These are phyloP conservation scores for Mythimna vitellina DNA, from an alignment of 2,888 invertebrate species.

Conservation along the genomic window DNA sequence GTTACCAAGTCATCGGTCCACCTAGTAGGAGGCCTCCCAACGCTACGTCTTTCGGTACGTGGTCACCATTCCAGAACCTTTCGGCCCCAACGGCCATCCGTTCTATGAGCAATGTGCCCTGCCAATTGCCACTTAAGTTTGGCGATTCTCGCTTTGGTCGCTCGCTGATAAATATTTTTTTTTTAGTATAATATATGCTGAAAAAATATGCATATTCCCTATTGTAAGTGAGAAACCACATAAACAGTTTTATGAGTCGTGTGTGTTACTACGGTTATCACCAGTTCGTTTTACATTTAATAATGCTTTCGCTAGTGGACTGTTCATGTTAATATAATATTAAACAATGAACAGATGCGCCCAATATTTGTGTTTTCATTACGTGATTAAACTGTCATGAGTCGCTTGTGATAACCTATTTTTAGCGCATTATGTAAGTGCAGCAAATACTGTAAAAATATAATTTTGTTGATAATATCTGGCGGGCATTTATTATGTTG, in stretches of 20 bases:
- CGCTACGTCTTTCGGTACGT: too few relatives aligned
- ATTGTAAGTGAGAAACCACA: neutral
- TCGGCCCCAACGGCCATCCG: too few relatives aligned
- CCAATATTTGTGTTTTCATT: constrained; percentile 34
- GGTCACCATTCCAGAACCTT: too few relatives aligned
- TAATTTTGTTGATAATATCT: neutral
- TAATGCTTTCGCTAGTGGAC: constrained; percentile 1
- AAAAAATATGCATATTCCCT: too few relatives aligned
- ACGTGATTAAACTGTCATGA: constrained; percentile 45
- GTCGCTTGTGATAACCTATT: constrained; percentile 13
- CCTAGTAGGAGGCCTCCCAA: too few relatives aligned
- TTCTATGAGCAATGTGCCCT: too few relatives aligned
- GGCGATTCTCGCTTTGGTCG: too few relatives aligned
- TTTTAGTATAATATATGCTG: too few relatives aligned
- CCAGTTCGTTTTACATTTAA: neutral
- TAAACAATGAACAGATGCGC: constrained; percentile 31
- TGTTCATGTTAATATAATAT: constrained; percentile 23
- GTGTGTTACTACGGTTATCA: neutral
- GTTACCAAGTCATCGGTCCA: too few relatives aligned
- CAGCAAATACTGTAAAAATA: constrained; percentile 2
- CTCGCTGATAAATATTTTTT: too few relatives aligned
- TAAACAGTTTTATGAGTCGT: neutral
- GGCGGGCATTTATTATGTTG: neutral
- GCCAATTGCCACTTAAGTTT: too few relatives aligned
- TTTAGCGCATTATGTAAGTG: constrained; percentile 4